Evolutionary conservation across 2,888 invertebrate species (phyloP).

Genomic region (Lepetodrilus schrolli): DNA sequence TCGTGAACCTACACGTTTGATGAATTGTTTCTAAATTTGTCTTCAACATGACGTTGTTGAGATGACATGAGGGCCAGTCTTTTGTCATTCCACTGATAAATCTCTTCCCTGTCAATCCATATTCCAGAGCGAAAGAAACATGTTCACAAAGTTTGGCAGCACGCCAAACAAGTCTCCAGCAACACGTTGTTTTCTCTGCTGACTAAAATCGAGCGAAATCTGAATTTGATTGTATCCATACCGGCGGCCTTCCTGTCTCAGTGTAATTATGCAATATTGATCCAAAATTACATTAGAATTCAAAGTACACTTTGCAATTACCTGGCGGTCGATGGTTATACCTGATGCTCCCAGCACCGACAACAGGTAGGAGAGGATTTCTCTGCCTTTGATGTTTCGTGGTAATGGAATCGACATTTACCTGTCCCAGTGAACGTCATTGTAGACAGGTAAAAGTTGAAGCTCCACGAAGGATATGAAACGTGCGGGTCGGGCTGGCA

Average conservation of each 20-base stretch:
- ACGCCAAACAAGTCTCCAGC: not conserved
- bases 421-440: not conserved
- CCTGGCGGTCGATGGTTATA: slow-evolving; percentile 2
- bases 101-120: not conserved
- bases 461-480: not conserved
- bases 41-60: no score
- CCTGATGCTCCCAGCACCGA: slow-evolving; percentile 11
- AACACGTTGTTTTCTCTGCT: not conserved
- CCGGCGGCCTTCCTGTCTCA: not conserved
- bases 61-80: no score
- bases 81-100: no score
- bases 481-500: not conserved
- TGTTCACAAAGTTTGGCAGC: not conserved
- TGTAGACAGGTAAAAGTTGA: not conserved
- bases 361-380: slow-evolving; percentile 8
- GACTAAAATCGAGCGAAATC: not conserved
- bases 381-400: not conserved
- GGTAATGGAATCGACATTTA: not conserved
- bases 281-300: slow-evolving; percentile 10
- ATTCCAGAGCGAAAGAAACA: not conserved
- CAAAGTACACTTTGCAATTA: slow-evolving; percentile 17
- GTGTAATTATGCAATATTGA: slow-evolving; percentile 9
- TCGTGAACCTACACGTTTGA: no score
- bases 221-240: not conserved
- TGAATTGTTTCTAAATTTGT: no score